These are phyloP conservation scores for Malurus elegans DNA, from an alignment of 2,113 vertebrate species.

Conservation along the genomic window DNA sequence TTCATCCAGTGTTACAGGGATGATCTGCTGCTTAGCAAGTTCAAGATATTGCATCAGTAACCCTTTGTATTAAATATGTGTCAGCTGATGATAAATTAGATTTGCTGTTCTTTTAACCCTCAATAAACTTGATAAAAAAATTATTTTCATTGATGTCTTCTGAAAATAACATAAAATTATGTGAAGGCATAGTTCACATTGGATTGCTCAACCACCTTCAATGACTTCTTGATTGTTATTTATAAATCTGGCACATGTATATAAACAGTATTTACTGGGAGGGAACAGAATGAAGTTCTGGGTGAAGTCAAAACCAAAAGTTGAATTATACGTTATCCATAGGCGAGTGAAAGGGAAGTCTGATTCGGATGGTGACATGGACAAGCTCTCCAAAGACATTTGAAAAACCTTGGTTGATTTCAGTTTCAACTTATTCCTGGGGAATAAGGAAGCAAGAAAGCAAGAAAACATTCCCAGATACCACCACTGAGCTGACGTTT, in stretches of 20 bases:
- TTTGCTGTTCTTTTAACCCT: background rate
- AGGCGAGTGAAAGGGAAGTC: background rate
- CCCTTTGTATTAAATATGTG: background rate
- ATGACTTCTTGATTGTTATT: background rate
- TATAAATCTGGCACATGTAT: background rate
- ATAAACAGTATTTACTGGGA: background rate
- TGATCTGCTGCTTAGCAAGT: background rate
- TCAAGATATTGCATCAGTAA: background rate
- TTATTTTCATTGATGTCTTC: background rate
- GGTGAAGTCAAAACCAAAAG: background rate
- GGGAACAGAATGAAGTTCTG: background rate
- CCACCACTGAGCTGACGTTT: background rate
- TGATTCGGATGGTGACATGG: background rate
- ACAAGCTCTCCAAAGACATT: background rate
- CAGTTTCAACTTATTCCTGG: background rate
- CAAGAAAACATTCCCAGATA: background rate
- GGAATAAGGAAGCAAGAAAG: background rate
- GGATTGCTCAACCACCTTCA: background rate
- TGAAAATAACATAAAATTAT: background rate
- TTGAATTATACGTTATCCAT: rapidly evolving
- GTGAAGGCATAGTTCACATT: background rate
- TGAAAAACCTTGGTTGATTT: background rate
- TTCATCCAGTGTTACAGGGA: background rate
- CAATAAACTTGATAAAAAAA: background rate
- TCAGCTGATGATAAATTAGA: background rate